These are phyloP conservation scores for Syndactyla subalaris DNA, from an alignment of 2,797 vertebrate genomes.

Conservation along the genomic window DNA sequence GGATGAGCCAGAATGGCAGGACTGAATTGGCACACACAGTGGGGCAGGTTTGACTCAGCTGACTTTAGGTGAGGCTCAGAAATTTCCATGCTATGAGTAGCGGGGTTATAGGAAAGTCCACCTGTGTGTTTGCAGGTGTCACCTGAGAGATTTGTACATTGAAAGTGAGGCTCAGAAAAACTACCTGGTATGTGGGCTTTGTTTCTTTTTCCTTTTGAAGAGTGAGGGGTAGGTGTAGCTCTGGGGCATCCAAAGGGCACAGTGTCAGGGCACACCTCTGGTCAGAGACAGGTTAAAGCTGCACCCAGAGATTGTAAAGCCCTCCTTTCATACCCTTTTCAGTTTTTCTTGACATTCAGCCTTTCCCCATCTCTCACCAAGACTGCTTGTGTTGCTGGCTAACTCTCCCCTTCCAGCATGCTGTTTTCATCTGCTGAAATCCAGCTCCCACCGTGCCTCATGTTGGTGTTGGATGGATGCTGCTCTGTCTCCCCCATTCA, in stretches of 20 bases:
- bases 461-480: accelerated
- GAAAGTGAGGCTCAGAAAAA: background rate
- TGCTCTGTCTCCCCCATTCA: background rate
- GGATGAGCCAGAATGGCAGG: background rate
- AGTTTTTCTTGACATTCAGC: background rate
- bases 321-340: background rate
- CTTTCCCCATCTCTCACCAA: background rate
- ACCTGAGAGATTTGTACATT: background rate
- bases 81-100: background rate
- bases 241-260: background rate
- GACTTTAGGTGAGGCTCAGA: background rate
- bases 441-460: accelerated
- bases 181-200: background rate
- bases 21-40: background rate
- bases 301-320: background rate
- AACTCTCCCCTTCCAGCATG: background rate
- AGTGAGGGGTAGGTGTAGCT: background rate
- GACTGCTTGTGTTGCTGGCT: background rate
- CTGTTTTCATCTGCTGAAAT: background rate
- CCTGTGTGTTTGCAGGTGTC: background rate
- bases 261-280: background rate
- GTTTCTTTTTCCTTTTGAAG: constrained; percentile 23
- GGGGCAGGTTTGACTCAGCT: background rate
- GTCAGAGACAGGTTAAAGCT: background rate
- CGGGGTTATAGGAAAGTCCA: background rate